Conservation (phyloP, 92 coral and sea anemone species). For the Zoanthus sansibaricus region DNA sequence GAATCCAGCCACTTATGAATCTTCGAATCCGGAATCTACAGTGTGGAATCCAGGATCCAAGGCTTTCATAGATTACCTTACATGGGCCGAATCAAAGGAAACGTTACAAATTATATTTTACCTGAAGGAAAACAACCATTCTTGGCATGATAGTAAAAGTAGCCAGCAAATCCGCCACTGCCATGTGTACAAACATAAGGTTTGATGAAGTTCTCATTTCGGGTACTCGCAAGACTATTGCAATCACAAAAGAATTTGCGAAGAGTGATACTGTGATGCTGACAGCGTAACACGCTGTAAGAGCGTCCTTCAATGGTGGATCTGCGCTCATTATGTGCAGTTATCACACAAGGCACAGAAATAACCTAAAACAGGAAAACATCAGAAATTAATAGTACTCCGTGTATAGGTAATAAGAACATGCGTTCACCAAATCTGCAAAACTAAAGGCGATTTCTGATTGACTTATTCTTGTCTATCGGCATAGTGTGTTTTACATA, state of each 20-base stretch:
- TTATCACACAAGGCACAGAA: background rate
- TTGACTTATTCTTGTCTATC: too few species aligned
- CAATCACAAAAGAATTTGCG: conserved; percentile 28
- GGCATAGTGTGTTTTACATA: too few species aligned
- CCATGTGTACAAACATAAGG: conserved; percentile 44
- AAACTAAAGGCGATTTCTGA: too few species aligned
- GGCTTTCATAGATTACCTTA: too few species aligned
- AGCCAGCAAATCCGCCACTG: conserved; percentile 28
- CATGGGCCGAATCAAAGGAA: background rate
- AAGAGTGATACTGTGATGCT: conserved; percentile 24
- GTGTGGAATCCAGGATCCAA: too few species aligned
- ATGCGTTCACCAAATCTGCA: too few species aligned
- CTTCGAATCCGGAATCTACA: too few species aligned
- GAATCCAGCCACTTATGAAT: too few species aligned
- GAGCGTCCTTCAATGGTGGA: background rate
- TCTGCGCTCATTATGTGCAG: conserved; percentile 7
- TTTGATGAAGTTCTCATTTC: conserved; percentile 44
- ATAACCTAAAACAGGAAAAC: background rate
- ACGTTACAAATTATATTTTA: background rate
- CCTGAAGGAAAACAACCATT: conserved; percentile 16
- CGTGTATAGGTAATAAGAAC: too few species aligned
- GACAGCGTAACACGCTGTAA: conserved; percentile 24
- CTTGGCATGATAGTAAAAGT: conserved; percentile 31
- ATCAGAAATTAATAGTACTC: background rate
- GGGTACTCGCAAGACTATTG: conserved; percentile 15